Conservation (phyloP, 2,888 invertebrate genomes). For the Schizotus pectinicornis region DNA sequence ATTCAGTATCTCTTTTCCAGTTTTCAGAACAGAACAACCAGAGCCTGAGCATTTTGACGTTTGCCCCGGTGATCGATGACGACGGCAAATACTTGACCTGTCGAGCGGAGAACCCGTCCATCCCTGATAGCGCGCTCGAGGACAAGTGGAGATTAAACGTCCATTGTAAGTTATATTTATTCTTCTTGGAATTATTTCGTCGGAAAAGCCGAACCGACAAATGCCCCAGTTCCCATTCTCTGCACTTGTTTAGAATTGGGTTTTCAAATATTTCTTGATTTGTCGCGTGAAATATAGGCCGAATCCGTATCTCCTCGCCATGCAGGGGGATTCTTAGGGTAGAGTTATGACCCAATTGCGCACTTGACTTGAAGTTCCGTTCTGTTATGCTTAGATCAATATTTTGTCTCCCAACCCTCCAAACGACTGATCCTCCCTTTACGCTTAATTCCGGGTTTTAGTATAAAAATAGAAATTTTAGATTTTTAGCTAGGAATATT, state of each 20-base stretch:
- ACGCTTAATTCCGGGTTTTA: no score
- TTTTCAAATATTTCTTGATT: slow-evolving; percentile 15
- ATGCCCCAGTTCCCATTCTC: slow-evolving; percentile 4
- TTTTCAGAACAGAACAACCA: slow-evolving; percentile 83
- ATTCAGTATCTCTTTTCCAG: slow-evolving; percentile 59
- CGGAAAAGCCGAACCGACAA: not conserved
- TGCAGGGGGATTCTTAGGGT: no score
- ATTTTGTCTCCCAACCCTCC: no score
- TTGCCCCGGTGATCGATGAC: slow-evolving; percentile 84
- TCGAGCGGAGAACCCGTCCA: slow-evolving; percentile 85
- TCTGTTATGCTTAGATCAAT: no score
- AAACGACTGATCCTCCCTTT: no score
- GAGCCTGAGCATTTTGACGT: slow-evolving; percentile 81
- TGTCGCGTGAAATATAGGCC: not conserved
- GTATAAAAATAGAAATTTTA: not conserved
- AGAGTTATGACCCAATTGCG: no score
- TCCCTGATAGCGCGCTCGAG: slow-evolving; percentile 81
- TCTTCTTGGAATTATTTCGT: slow-evolving; percentile 18
- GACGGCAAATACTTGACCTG: slow-evolving; percentile 90
- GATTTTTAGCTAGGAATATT: not conserved
- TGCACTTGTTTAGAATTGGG: not conserved
- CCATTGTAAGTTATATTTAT: slow-evolving; percentile 73
- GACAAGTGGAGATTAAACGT: slow-evolving; percentile 88
- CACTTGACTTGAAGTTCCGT: no score
- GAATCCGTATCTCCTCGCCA: no score